These are phyloP conservation scores for Anoura caudifer DNA, from an alignment of 2,113 vertebrate genomes.

Conservation along the genomic window DNA sequence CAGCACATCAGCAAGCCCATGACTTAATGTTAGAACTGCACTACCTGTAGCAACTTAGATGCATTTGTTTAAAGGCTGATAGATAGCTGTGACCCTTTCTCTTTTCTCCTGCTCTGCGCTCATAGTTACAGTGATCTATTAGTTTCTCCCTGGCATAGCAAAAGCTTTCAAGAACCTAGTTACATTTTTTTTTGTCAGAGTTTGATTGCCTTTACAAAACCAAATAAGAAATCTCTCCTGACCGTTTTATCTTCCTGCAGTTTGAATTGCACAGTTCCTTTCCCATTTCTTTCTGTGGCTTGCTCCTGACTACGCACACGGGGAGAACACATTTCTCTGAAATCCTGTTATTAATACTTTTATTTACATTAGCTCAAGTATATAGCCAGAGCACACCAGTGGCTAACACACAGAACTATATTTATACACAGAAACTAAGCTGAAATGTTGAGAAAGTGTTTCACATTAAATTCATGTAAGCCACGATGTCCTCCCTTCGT, in stretches of 20 bases:
- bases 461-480: background rate
- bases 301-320: background rate
- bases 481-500: rapidly evolving
- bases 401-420: background rate
- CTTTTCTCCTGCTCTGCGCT: background rate
- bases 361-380: background rate
- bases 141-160: constrained; percentile 22
- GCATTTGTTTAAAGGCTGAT: constrained; percentile 22
- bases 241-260: background rate
- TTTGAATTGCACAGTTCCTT: background rate
- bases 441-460: background rate
- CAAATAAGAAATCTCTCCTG: constrained; percentile 6
- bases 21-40: rapidly evolving
- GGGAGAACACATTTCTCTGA: background rate
- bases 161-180: background rate
- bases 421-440: background rate
- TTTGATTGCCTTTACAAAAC: constrained; percentile 30
- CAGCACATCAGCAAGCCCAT: rapidly evolving
- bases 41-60: background rate
- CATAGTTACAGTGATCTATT: background rate
- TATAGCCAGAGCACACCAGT: background rate
- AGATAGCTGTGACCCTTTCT: background rate
- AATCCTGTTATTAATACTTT: background rate
- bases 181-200: background rate
- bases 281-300: background rate